Percentiles rank a stretch among this genome's conserved stretches.
Evolutionary conservation across 2,113 vertebrate species (phyloP).

Genomic region (Pygoscelis antarcticus): DNA sequence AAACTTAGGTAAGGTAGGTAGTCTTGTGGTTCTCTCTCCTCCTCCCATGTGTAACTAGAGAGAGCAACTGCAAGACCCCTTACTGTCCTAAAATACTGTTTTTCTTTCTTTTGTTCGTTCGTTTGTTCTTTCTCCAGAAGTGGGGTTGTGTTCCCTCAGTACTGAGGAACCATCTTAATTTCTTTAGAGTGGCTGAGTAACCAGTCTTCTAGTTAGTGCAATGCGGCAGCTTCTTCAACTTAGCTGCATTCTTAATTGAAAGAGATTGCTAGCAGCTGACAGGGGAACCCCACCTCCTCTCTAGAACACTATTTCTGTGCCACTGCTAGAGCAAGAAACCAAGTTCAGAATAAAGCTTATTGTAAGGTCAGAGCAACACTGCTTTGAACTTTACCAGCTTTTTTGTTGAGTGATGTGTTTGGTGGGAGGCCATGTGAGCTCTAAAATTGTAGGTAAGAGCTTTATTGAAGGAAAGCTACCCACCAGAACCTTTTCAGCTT

Average conservation of each 20-base stretch:
- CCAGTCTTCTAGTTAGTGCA: background rate
- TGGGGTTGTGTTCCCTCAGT: background rate
- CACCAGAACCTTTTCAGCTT: background rate
- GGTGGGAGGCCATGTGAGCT: background rate
- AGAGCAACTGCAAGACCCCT: conserved; percentile 5
- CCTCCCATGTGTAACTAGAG: background rate
- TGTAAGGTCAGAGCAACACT: background rate
- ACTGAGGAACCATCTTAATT: background rate
- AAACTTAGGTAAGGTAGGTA: background rate
- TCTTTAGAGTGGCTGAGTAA: background rate
- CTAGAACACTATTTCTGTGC: background rate
- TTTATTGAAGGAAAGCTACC: background rate
- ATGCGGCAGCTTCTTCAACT: background rate
- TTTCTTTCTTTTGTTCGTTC: too few relatives aligned
- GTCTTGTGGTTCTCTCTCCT: background rate
- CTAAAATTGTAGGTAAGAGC: background rate
- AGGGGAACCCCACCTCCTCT: background rate
- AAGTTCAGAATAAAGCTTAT: background rate
- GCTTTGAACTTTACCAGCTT: background rate
- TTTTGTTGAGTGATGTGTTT: background rate
- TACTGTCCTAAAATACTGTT: background rate
- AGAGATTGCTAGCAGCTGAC: background rate
- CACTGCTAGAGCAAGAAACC: background rate
- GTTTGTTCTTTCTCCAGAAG: background rate
- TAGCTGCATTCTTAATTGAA: background rate